Evolutionary conservation across 1,140 invertebrate species (phyloP).

Genomic region (Scylla paramamosain): DNA sequence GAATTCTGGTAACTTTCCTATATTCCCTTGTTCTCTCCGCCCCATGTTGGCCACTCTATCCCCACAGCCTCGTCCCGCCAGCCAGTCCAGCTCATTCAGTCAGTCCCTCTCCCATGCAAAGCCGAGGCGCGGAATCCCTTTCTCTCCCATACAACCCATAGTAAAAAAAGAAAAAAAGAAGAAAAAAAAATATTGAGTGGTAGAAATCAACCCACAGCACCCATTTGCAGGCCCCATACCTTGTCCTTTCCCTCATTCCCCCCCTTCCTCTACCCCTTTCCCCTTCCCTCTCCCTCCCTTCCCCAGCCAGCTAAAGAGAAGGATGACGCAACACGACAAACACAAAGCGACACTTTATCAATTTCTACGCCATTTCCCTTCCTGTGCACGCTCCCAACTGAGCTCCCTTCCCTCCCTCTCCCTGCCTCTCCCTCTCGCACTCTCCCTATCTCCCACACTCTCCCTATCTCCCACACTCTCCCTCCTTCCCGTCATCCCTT

Average conservation of each 20-base stretch:
- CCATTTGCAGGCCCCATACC: neutral
- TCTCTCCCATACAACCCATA: neutral
- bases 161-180: neutral
- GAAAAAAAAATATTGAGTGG: neutral
- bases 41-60: neutral
- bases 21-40: neutral
- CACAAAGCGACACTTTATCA: conserved; percentile 5
- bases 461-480: neutral
- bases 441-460: neutral
- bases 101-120: neutral
- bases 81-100: neutral
- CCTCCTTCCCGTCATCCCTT: neutral
- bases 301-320: neutral
- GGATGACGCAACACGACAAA: conserved; percentile 11
- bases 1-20: neutral
- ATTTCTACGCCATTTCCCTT: conserved; percentile 8
- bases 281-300: neutral
- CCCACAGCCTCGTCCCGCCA: neutral
- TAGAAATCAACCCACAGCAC: no score
- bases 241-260: neutral
- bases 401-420: neutral
- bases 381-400: neutral
- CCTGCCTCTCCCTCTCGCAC: neutral
- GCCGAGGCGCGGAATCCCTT: neutral
- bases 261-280: neutral